phyloP scores from a whole-genome alignment of 2,888 invertebrate species.

The Macrophya annulata region DNA sequence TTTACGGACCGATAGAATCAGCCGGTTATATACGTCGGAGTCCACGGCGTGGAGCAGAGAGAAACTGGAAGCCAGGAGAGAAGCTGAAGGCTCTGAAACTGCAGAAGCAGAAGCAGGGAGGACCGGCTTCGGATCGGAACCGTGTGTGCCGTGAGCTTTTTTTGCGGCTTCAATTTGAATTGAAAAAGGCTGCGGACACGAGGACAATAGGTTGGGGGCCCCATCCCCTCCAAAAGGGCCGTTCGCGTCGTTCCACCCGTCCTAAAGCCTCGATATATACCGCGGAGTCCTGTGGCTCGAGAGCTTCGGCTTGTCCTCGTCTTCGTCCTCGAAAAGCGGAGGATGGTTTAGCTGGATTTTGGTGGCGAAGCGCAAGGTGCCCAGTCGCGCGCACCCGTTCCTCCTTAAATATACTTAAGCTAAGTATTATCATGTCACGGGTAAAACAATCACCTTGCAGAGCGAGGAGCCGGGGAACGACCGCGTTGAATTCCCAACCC shows the following conservation, averaged over 20 bases:
- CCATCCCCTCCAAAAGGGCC: constrained; percentile 59
- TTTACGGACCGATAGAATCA: constrained; percentile 78
- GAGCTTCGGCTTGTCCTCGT: constrained; percentile 58
- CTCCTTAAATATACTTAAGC: constrained; percentile 52
- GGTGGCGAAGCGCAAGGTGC: constrained; percentile 22
- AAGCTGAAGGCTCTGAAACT: constrained; percentile 43
- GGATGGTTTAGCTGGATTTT: constrained; percentile 10
- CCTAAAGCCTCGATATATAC: constrained; percentile 10
- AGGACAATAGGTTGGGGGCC: constrained; percentile 76
- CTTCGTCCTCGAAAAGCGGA: constrained; percentile 54
- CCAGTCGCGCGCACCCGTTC: neutral
- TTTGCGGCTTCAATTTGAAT: constrained; percentile 78
- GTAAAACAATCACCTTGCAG: constrained; percentile 50
- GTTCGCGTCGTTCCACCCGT: constrained; percentile 41
- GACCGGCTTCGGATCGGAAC: constrained; percentile 68
- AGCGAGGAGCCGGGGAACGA: neutral
- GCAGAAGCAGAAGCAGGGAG: constrained; percentile 61
- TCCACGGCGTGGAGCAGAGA: constrained; percentile 10
- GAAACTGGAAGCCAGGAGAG: constrained; percentile 50
- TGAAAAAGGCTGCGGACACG: constrained; percentile 78
- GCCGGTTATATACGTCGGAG: constrained; percentile 66
- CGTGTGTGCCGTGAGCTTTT: constrained; percentile 73
- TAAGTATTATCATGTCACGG: constrained; percentile 55
- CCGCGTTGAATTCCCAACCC: constrained; percentile 58
- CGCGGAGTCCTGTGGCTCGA: neutral